Conservation (phyloP, 2,888 invertebrate genomes). For the Barypeithes pellucidus region DNA sequence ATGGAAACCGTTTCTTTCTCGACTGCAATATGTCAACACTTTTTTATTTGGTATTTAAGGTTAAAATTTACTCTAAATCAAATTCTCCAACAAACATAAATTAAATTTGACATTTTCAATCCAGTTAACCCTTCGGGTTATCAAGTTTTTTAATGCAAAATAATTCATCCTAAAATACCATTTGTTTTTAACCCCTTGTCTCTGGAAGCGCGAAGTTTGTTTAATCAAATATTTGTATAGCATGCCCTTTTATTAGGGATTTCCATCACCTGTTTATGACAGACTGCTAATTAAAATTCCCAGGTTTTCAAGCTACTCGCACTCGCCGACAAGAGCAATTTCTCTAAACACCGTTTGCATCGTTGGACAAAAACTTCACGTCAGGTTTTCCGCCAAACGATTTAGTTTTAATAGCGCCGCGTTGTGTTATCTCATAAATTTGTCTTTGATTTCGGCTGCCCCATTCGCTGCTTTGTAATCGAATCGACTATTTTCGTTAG, state of each 20-base stretch:
- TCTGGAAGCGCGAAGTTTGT: slow-evolving; percentile 46
- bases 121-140: not conserved
- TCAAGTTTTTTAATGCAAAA: slow-evolving; percentile 10
- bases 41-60: no score
- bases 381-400: slow-evolving; percentile 28
- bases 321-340: slow-evolving; percentile 32
- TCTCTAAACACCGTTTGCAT: slow-evolving; percentile 31
- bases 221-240: slow-evolving; percentile 46
- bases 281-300: slow-evolving; percentile 52
- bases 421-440: not conserved
- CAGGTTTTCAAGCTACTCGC: slow-evolving; percentile 44
- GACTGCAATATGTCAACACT: no score
- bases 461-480: not conserved
- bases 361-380: slow-evolving; percentile 29
- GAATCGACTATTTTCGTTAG: no score
- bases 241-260: slow-evolving; percentile 45
- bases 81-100: not conserved
- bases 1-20: no score
- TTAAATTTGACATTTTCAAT: slow-evolving; percentile 7
- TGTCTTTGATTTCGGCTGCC: no score
- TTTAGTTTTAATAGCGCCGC: slow-evolving; percentile 10
- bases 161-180: slow-evolving; percentile 32
- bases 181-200: slow-evolving; percentile 35
- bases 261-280: slow-evolving; percentile 51
- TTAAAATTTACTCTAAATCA: not conserved